Base-by-base conservation (phyloP, 1,140 invertebrate genomes). In the Bursaphelenchus mucronatus region DNA sequence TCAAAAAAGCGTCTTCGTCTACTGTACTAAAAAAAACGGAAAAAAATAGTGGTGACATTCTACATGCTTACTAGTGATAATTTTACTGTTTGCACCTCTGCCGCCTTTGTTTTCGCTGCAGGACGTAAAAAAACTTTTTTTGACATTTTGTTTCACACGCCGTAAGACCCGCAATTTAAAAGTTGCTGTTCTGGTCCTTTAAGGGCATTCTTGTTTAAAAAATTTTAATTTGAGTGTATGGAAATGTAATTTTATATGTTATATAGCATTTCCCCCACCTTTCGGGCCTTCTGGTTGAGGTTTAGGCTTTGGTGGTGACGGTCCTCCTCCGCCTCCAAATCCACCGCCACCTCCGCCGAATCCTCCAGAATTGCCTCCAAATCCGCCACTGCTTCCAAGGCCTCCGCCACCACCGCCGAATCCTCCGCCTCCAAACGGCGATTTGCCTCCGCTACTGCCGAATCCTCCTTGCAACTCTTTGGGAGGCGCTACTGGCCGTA, bases 401-500 rank as follows among this genome's bases (percentile, higher is more conserved):
- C 53, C 11, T n/a, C 15, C 56, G n/a, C 63, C 63, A 3, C 59
- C 63, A 56, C 51, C 46, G 17, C 74, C 69, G 49, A 46, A 52
- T 17, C 66, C 49, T 53, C 45, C 61, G 41, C 56, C 71, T 47
- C 75, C 69, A n/a, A 41, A 55, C 49, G 45, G 45, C 3, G 13
- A 30, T n/a, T 56, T 30, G 30, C 30, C 71, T n/a, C 41, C 19
- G 46, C 73, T 58, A n/a, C 73, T 66, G 39, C 71, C 74, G 47
- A 76, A 76, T 45, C 71, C 74, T 21, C 66, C 73, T 8, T 46
- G 45, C 53, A 81, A 79, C 59, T 80, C 78, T 61, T 66, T 72
- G 13, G 78, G 78, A 41, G 78, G 78, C 4, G 74, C 55, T 21
- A 78, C 79, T 19, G 79, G 76, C 21, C 78, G 65, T 11, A 80